These are phyloP conservation scores for Argyra leucocephala DNA, from an alignment of 2,888 invertebrate genomes.

Conservation along the genomic window DNA sequence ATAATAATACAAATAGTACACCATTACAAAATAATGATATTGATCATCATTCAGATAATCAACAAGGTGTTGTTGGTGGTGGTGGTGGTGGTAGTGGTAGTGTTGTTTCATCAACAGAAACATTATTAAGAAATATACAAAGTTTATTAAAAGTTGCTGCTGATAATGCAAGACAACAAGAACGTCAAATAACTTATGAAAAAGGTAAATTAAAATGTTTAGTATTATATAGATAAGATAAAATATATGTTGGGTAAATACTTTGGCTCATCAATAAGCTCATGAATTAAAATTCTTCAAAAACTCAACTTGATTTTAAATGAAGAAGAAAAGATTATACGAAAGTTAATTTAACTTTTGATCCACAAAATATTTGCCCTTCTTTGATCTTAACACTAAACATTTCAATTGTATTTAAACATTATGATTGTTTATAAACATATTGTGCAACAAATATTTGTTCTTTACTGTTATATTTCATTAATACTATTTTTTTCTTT, in stretches of 20 bases:
- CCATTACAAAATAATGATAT: conserved; percentile 36
- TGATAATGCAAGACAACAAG: conserved; percentile 92
- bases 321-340: no score
- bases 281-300: no score
- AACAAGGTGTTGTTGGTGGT: conserved; percentile 51
- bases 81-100: no score
- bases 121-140: conserved; percentile 87
- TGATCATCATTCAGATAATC: conserved; percentile 46
- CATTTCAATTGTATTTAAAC: no score
- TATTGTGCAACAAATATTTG: conserved; percentile 13
- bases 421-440: no score
- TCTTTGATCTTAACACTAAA: no score
- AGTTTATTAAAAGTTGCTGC: conserved; percentile 94
- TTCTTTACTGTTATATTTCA: conserved; percentile 8
- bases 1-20: conserved; percentile 33
- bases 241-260: no score
- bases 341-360: no score
- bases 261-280: no score
- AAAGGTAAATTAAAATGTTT: conserved; percentile 91
- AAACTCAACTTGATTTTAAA: no score
- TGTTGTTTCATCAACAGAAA: conserved; percentile 92
- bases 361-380: no score
- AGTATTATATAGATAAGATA: no score
- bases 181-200: conserved; percentile 90
- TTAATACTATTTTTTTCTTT: neutral